Evolutionary conservation across 23 tunicate genomes (phyloP).

Genomic region (Styela plicata): DNA sequence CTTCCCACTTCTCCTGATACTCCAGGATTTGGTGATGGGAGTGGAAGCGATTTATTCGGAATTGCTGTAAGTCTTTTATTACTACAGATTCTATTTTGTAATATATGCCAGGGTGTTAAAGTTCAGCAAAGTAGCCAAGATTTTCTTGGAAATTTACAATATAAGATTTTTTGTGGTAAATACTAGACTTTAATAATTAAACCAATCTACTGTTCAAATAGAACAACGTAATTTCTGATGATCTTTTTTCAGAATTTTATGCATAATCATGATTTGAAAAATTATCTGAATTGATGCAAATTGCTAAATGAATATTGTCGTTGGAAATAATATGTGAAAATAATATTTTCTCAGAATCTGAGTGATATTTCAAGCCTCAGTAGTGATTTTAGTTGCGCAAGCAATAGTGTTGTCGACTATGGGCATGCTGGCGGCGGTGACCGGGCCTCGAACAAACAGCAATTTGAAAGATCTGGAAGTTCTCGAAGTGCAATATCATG

Average conservation of each 20-base stretch:
- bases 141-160: too few relatives aligned
- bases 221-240: too few relatives aligned
- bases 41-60: conserved; percentile 38
- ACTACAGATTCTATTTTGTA: too few relatives aligned
- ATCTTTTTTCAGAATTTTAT: too few relatives aligned
- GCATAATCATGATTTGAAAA: too few relatives aligned
- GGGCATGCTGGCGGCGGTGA: neutral
- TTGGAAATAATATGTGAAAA: neutral
- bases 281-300: too few relatives aligned
- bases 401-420: conserved; percentile 31
- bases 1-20: conserved; percentile 63
- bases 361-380: conserved; percentile 87
- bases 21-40: conserved; percentile 29
- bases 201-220: too few relatives aligned
- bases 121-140: too few relatives aligned
- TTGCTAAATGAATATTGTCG: too few relatives aligned
- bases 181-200: too few relatives aligned
- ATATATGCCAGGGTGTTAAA: too few relatives aligned
- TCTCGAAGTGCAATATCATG: conserved; percentile 66
- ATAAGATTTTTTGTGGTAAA: too few relatives aligned
- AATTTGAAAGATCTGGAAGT: conserved; percentile 50
- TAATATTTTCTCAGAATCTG: conserved; percentile 47
- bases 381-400: conserved; percentile 73
- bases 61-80: conserved; percentile 47
- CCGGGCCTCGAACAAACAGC: neutral